Conservation (phyloP, 2,888 invertebrate species). For the Onthophagus sagittarius region DNA sequence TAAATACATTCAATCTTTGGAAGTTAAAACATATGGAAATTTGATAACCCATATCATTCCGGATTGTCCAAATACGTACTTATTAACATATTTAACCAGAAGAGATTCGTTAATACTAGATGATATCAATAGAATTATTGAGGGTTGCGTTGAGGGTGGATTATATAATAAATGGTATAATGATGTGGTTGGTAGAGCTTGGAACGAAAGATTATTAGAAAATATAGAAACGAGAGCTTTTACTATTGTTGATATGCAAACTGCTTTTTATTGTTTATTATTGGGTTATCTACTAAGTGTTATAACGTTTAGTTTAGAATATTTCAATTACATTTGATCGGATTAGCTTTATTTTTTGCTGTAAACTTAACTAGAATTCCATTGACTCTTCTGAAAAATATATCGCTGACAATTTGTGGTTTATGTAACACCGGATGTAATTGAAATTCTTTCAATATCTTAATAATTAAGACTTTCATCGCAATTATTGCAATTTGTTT, state of each 20-base stretch:
- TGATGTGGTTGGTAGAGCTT: constrained; percentile 22
- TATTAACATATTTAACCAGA: constrained; percentile 42
- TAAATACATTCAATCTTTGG: constrained; percentile 11
- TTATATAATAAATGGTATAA: constrained; percentile 44
- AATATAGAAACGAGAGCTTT: background rate
- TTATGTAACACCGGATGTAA: too few relatives aligned
- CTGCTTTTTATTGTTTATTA: constrained; percentile 1
- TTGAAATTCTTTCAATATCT: too few relatives aligned
- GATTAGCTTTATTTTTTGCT: too few relatives aligned
- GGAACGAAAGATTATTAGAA: background rate
- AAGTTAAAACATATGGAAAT: constrained; percentile 37
- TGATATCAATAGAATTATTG: constrained; percentile 38
- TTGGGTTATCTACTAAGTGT: background rate
- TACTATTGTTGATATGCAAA: background rate
- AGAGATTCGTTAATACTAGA: constrained; percentile 42
- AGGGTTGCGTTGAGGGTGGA: constrained; percentile 41
- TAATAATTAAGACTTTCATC: too few relatives aligned
- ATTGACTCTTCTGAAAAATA: too few relatives aligned
- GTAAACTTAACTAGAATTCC: too few relatives aligned
- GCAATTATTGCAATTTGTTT: too few relatives aligned
- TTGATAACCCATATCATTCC: constrained; percentile 42
- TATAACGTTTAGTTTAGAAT: background rate
- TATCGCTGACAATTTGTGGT: too few relatives aligned
- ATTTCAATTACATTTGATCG: background rate
- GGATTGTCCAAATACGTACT: constrained; percentile 47